Percentiles rank a stretch among this genome's conserved stretches.
These are phyloP conservation scores for Esox lucius DNA, from an alignment of 2,797 vertebrate genomes.

Conservation along the genomic window DNA sequence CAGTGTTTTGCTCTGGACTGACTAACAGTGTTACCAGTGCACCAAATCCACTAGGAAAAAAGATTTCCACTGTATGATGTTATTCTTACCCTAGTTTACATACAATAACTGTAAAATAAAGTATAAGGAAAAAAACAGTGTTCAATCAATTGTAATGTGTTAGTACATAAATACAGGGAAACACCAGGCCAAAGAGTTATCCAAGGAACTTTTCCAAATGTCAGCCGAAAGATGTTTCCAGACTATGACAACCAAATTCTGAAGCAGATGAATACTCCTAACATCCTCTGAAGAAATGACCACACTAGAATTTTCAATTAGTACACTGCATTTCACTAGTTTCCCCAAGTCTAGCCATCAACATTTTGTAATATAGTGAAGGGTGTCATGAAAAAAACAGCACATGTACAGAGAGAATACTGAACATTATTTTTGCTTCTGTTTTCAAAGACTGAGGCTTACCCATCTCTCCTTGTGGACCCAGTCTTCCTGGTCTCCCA, in stretches of 20 bases:
- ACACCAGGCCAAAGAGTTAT: not conserved
- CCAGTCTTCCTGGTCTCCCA: slow-evolving; percentile 91
- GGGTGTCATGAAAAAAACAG: not conserved
- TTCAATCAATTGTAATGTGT: not conserved
- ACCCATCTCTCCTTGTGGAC: slow-evolving; percentile 91
- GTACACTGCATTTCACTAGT: not conserved
- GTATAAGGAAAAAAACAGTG: not conserved
- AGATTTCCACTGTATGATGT: not conserved
- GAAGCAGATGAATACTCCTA: not conserved
- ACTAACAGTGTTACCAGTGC: slow-evolving; percentile 46
- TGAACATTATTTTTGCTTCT: not conserved
- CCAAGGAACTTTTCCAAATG: not conserved
- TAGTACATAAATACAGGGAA: not conserved
- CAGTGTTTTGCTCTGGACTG: slow-evolving; percentile 56
- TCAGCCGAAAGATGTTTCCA: not conserved
- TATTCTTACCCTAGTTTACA: not conserved
- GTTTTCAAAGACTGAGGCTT: slow-evolving; percentile 28
- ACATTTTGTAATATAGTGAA: not conserved
- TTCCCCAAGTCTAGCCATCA: not conserved
- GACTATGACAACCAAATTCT: not conserved
- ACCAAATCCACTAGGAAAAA: slow-evolving; percentile 9
- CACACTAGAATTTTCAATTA: not conserved
- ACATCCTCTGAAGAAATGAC: not conserved
- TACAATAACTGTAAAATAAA: not conserved
- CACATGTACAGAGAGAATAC: not conserved